Percentiles rank a stretch among this genome's conserved stretches.
phyloP scores from a whole-genome alignment of 2,888 invertebrate genomes.

The Phasia obesa region DNA sequence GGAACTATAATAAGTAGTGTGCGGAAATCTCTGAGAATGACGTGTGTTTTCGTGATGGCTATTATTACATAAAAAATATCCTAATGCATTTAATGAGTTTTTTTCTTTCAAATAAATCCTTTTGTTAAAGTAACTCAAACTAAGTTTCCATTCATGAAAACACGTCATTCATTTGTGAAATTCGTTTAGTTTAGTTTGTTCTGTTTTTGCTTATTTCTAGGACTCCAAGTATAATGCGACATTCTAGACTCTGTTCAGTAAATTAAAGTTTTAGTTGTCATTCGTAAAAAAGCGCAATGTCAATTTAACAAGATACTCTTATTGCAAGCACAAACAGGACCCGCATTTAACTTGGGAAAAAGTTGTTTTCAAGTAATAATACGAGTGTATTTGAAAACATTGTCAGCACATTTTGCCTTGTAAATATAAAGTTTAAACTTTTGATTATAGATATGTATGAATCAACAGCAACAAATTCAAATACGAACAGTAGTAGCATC shows the following conservation, averaged over 20 bases:
- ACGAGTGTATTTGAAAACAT: too few species aligned
- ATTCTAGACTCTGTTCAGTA: slow-evolving; percentile 32
- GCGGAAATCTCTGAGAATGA: too few species aligned
- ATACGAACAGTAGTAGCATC: not conserved
- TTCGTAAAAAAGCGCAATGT: slow-evolving; percentile 59
- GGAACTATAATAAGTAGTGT: too few species aligned
- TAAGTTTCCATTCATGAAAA: slow-evolving; percentile 12
- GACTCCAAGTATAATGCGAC: slow-evolving; percentile 11
- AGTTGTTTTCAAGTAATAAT: not conserved
- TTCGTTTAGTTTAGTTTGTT: slow-evolving; percentile 6
- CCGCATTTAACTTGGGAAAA: slow-evolving; percentile 1
- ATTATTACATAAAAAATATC: too few species aligned
- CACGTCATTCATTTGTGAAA: slow-evolving; percentile 25
- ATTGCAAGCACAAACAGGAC: too few species aligned
- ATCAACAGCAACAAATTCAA: slow-evolving; percentile 1
- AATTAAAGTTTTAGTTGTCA: slow-evolving; percentile 58
- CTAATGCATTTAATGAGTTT: too few species aligned
- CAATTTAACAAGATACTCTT: slow-evolving; percentile 51
- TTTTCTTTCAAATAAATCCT: too few species aligned
- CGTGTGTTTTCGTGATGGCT: too few species aligned
- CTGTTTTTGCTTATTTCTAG: not conserved
- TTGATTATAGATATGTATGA: slow-evolving; percentile 9
- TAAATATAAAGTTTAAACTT: not conserved
- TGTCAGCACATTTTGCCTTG: slow-evolving; percentile 26
- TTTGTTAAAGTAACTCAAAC: too few species aligned